Base-by-base conservation (phyloP, 2,888 invertebrate genomes). In the Hirtodrosophila trivittata region DNA sequence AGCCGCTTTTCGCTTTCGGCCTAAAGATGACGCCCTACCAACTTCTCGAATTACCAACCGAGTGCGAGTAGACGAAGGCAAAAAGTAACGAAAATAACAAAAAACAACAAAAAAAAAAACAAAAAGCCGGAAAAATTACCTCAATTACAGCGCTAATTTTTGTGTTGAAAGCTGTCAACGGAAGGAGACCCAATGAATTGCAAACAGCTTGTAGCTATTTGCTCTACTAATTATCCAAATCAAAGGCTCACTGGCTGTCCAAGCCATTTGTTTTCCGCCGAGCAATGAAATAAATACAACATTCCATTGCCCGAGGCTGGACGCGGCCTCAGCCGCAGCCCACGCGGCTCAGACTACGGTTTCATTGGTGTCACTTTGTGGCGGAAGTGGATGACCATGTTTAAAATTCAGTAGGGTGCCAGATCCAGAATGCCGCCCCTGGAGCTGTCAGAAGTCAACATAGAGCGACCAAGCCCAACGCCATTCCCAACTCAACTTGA, bases 381-480 rank as follows among this genome's bases (percentile, higher is more conserved):
- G 87, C 89, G 89, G 89, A 89, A 89, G 81, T 78, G 87, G 87
- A 86, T 76, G 87, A 88, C 86, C 88, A 86, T 82, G 84, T 87
- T 86, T 82, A 63, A 70, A 81, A 67, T 77, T 68, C 77, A 46
- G 65, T 51, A 42, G 55, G 42, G 54, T 42, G 50, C 49, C 51
- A 26, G 39, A 9, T 39, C 38, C 30, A 10, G 43, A 37, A 38
- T 10, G 37, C 16, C 39, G 41, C 49, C 60, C 74, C 54, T 16
- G 50, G 25, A 63, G 45, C 85, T 86, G 87, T 85, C 81, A 84
- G 63, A 75, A 64, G 72, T 62, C 65, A 52, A 52, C 64, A 37
- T 37, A 28, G 33, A 38, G 49, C 54, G 28, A 52, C 46, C 45
- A 41, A 10, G 6, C 32, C 45, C 37, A 32, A 25, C 41, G 25